Evolutionary conservation across 2,888 invertebrate genomes (phyloP), one percentile per base, ranked within the genome.

Genomic region (Nephrotoma flavescens): DNA sequence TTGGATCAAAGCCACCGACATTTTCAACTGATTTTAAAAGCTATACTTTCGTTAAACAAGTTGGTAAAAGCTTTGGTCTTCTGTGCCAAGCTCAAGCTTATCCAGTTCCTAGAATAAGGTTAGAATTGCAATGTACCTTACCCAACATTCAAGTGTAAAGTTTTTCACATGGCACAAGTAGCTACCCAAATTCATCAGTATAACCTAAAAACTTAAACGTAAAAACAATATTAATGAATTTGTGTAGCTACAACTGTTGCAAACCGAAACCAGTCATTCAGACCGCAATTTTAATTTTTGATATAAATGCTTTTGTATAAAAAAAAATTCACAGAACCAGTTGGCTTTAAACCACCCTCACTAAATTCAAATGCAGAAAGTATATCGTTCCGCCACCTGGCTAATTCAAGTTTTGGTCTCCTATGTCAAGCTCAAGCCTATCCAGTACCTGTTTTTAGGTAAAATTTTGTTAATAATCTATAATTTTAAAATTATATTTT

Each of bases 51-150:
- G 90, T 92, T 83, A 90, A 92, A 89, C 89, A 91, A 57, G 90
- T 90, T 87, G 91, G 91, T 31, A 91, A 92, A 86, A 92, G 93
- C 87, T 92, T 95, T 89, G 93, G 93, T 19, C 90, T 95, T 87
- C 91, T 95, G 86, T 95, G 95, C 90, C 94, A 94, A 89, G 94
- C 95, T 85, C 95, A 95, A 91, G 95, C 93, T 6, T 94, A 92
- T 92, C 96, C 96, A 85, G 94, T 95, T 89, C 96, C 96, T 89
- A 90, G 94, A 87, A 94, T 94, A 93, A 95, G 95, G 95, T 96
- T 93, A 88, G 90, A 90, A 88, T 6, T 85, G 12, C 3, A 31
- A 9, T 41, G n/a, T 41, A 12, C 11, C 83, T n/a, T 31, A 4
- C 31, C 71, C 71, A 71, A 71, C 71, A 71, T 71, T 71, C 71